Evolutionary conservation across 1,140 invertebrate species (phyloP).

Genomic region (Caenorhabditis tropicalis): DNA sequence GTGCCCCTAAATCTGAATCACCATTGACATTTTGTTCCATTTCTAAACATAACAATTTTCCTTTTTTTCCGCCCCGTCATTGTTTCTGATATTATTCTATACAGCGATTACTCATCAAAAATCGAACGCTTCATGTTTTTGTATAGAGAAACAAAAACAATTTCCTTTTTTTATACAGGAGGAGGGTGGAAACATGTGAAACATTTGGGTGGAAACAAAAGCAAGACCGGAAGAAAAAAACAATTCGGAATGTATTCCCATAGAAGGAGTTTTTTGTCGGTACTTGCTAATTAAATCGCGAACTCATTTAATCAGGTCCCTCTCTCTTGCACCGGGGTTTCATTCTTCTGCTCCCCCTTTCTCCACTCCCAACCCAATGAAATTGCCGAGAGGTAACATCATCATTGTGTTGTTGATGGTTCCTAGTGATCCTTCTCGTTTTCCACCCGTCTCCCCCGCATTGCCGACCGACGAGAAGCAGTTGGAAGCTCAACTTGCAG

Average conservation of each 20-base stretch:
- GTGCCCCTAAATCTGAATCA: conserved; percentile 9
- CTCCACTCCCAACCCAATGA: neutral
- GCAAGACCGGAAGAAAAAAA: neutral
- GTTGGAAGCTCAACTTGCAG: conserved; percentile 36
- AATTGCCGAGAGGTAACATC: conserved; percentile 22
- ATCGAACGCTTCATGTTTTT: conserved; percentile 20
- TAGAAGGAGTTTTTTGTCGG: neutral
- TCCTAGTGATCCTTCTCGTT: conserved; percentile 7
- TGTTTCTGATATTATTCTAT: conserved; percentile 34
- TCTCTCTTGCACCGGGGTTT: neutral
- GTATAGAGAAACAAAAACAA: neutral
- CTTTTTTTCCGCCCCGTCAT: conserved; percentile 1
- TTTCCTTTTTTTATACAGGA: neutral
- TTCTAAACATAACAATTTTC: conserved; percentile 4
- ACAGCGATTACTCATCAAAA: conserved; percentile 37
- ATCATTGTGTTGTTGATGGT: conserved; percentile 37
- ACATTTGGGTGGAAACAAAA: neutral
- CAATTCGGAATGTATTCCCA: neutral
- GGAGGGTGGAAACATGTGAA: neutral
- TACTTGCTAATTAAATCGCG: conserved; percentile 8
- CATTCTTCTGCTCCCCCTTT: neutral
- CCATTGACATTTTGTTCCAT: conserved; percentile 4
- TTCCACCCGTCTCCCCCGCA: conserved; percentile 8
- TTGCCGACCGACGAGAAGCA: neutral
- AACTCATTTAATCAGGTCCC: conserved; percentile 32